phyloP scores from a whole-genome alignment of 2,797 vertebrate species.

The Lutjanus argentimaculatus region DNA sequence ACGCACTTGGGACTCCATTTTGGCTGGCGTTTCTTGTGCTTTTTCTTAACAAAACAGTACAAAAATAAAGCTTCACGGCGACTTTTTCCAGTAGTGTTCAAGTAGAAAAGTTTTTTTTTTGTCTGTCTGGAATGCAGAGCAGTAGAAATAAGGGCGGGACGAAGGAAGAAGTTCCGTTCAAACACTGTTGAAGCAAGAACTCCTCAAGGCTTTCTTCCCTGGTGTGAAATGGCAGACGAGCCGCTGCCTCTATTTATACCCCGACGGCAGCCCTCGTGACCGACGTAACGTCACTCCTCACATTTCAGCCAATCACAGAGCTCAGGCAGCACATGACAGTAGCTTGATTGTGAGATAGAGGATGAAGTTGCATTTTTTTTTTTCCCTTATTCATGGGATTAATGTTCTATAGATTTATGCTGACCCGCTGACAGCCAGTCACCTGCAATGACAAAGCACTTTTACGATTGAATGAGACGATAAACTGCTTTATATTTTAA shows the following conservation, averaged over 20 bases:
- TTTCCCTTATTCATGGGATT: neutral
- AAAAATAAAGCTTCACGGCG: constrained; percentile 67
- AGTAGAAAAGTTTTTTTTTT: neutral
- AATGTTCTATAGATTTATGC: neutral
- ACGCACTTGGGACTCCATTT: constrained; percentile 90
- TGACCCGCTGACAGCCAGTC: neutral
- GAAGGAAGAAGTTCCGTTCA: constrained; percentile 83
- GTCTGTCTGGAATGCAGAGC: neutral
- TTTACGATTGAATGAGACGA: neutral
- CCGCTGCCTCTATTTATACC: constrained; percentile 55
- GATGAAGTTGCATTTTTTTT: constrained; percentile 22
- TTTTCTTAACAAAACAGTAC: constrained; percentile 73
- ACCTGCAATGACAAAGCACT: constrained; percentile 17
- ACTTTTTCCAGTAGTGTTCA: constrained; percentile 39
- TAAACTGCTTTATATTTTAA: neutral
- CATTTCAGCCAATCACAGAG: constrained; percentile 51
- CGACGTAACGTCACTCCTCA: neutral
- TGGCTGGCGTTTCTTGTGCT: constrained; percentile 47
- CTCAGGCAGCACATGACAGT: neutral
- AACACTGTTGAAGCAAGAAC: constrained; percentile 90
- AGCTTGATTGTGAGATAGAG: fast-evolving
- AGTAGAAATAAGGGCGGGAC: neutral
- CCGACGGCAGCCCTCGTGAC: neutral
- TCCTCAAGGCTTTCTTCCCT: neutral
- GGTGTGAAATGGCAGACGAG: fast-evolving